A percentile compares a stretch with the other conserved stretches of the same genome.
Conservation (phyloP, 2,888 invertebrate species). For the Cosmia pyralina region DNA sequence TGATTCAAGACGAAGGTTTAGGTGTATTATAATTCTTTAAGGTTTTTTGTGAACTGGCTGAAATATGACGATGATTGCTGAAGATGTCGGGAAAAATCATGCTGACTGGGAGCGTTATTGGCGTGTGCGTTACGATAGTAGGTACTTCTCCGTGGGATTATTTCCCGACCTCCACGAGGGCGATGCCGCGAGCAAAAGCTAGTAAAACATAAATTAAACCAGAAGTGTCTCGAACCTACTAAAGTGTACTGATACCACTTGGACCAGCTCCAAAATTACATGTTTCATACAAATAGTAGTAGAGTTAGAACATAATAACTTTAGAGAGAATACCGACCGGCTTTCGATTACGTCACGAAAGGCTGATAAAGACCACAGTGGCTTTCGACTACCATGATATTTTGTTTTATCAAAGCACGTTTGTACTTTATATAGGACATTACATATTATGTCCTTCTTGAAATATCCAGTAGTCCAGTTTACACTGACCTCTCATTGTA, state of each 20-base stretch:
- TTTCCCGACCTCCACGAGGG: too few relatives aligned
- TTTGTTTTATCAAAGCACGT: constrained; percentile 7
- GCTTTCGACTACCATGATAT: neutral
- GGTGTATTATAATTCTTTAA: too few relatives aligned
- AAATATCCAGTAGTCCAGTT: too few relatives aligned
- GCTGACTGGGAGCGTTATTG: too few relatives aligned
- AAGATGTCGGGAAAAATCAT: too few relatives aligned
- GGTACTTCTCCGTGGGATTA: too few relatives aligned
- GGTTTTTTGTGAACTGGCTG: too few relatives aligned
- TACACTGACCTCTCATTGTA: too few relatives aligned
- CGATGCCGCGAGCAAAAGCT: too few relatives aligned
- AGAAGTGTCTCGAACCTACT: constrained; percentile 13
- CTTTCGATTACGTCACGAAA: neutral
- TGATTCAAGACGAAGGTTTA: too few relatives aligned
- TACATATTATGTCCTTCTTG: neutral
- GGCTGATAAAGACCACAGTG: neutral
- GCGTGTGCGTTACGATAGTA: too few relatives aligned
- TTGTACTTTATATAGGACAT: neutral
- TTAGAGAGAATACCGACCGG: constrained; percentile 15
- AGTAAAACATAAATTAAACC: constrained; percentile 27
- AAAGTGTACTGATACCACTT: constrained; percentile 42
- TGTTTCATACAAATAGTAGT: constrained; percentile 32
- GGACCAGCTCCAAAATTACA: constrained; percentile 48
- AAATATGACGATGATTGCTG: too few relatives aligned
- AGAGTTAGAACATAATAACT: constrained; percentile 35